phyloP scores from a whole-genome alignment of 2,113 vertebrate species.

The Sinocyclocheilus anophthalmus region DNA sequence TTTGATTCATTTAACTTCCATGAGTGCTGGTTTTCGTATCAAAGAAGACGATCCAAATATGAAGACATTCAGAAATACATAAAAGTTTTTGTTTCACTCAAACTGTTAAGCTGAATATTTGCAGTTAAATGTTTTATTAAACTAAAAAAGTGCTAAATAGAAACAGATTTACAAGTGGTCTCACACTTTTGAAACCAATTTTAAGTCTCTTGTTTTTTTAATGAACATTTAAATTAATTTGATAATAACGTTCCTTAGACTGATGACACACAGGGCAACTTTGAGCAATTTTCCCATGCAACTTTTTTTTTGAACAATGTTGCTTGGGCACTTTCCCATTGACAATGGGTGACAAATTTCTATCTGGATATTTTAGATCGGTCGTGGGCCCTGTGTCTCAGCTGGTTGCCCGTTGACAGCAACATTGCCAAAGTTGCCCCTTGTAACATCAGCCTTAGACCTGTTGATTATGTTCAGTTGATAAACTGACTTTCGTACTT shows the following conservation, averaged over 20 bases:
- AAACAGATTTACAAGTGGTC: neutral
- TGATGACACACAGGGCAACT: too few relatives aligned
- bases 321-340: too few relatives aligned
- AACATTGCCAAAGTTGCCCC: too few relatives aligned
- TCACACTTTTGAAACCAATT: too few relatives aligned
- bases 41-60: neutral
- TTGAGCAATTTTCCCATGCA: too few relatives aligned
- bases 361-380: too few relatives aligned
- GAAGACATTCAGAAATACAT: neutral
- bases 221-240: neutral
- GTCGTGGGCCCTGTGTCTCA: too few relatives aligned
- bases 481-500: neutral
- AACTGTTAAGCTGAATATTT: neutral
- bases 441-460: too few relatives aligned
- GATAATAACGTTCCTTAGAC: neutral
- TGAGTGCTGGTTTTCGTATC: neutral
- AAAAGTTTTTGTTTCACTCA: neutral
- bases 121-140: neutral
- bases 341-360: too few relatives aligned
- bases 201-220: neutral
- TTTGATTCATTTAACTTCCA: neutral
- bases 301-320: too few relatives aligned
- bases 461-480: neutral
- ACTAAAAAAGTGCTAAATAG: neutral
- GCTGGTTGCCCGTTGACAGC: too few relatives aligned